Percentiles rank a stretch among this genome's conserved stretches.
These are phyloP conservation scores for Frankliniella fusca DNA, from an alignment of 2,888 invertebrate genomes.

Conservation along the genomic window DNA sequence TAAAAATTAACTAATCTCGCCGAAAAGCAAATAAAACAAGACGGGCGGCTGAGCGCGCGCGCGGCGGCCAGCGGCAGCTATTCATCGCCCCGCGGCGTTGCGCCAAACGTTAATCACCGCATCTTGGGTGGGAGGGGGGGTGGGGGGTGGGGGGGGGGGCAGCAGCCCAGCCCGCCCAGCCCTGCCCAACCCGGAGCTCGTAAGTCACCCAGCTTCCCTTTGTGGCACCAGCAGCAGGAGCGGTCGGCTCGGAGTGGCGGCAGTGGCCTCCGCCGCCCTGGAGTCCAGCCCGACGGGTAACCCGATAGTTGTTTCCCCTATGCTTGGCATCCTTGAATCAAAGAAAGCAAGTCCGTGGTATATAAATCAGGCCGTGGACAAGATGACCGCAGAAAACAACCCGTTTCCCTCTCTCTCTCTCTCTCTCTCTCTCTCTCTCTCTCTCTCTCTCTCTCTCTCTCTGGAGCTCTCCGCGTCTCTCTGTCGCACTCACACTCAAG, in stretches of 20 bases:
- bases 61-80: too few relatives aligned
- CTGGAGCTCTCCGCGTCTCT: too few relatives aligned
- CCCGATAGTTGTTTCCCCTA: slow-evolving; percentile 15
- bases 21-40: too few relatives aligned
- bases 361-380: slow-evolving; percentile 1
- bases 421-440: too few relatives aligned
- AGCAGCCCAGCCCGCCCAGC: background rate
- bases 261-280: too few relatives aligned
- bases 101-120: background rate
- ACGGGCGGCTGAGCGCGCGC: too few relatives aligned
- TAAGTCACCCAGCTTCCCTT: background rate
- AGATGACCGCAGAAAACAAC: background rate
- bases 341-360: slow-evolving; percentile 12
- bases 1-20: too few relatives aligned
- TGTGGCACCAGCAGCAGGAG: background rate
- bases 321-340: background rate
- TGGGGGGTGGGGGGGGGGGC: background rate
- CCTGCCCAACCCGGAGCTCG: background rate
- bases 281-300: background rate
- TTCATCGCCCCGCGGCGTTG: background rate
- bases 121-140: background rate
- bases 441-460: background rate
- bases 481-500: background rate
- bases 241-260: too few relatives aligned
- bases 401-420: background rate